phyloP scores from a whole-genome alignment of 1,140 invertebrate genomes.

The Sinella curviseta region DNA sequence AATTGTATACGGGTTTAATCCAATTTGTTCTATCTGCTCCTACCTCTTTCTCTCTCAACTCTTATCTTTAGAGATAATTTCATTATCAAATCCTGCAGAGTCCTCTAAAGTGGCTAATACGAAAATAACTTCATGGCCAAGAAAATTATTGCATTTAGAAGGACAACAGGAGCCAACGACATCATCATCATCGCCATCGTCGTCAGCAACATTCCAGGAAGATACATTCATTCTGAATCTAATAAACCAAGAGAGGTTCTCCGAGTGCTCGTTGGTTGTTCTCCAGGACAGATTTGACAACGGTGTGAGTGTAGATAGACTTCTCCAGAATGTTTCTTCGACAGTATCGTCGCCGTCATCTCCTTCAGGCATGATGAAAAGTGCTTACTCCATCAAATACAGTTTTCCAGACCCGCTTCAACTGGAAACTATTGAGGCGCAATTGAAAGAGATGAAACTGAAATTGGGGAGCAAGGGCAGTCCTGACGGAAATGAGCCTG shows the following conservation, averaged over 20 bases:
- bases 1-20: no score
- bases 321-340: background rate
- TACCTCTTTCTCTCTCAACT: no score
- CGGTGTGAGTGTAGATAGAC: background rate
- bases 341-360: background rate
- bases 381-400: conserved; percentile 9
- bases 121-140: no score
- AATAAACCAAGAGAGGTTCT: background rate
- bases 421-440: background rate
- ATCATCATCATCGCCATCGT: no score
- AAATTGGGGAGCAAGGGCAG: background rate
- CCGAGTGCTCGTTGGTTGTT: background rate
- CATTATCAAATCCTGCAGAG: no score
- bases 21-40: no score
- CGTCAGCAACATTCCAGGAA: background rate
- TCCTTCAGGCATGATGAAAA: background rate
- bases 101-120: no score
- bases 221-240: conserved; percentile 1
- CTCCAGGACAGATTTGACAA: conserved; percentile 5
- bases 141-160: no score
- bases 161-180: no score
- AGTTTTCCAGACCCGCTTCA: background rate
- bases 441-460: background rate
- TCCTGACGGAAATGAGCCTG: background rate
- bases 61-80: no score